Conservation (phyloP, 2,888 invertebrate genomes). For the Epsilonema sp. region DNA sequence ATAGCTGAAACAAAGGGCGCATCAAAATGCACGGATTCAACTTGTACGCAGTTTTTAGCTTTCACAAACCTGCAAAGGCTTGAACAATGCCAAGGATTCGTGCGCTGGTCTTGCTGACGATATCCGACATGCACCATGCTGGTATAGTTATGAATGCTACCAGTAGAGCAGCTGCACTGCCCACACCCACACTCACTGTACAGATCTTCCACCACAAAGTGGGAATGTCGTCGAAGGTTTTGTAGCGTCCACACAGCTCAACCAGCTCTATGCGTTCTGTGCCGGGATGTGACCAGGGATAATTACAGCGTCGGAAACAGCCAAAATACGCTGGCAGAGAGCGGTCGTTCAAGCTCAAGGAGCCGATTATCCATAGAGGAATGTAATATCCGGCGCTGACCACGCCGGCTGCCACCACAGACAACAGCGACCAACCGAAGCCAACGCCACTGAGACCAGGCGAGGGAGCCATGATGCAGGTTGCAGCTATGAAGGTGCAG, state of each 20-base stretch:
- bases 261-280: slow-evolving; percentile 33
- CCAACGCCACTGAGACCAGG: slow-evolving; percentile 39
- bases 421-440: slow-evolving; percentile 43
- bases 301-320: slow-evolving; percentile 48
- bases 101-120: slow-evolving; percentile 41
- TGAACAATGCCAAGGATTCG: slow-evolving; percentile 42
- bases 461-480: no score
- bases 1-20: no score
- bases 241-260: slow-evolving; percentile 46
- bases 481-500: no score
- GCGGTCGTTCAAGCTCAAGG: slow-evolving; percentile 7
- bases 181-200: slow-evolving; percentile 43
- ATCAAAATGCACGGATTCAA: no score
- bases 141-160: slow-evolving; percentile 43
- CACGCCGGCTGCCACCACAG: slow-evolving; percentile 40
- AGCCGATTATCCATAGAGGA: slow-evolving; percentile 44
- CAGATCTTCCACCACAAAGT: slow-evolving; percentile 48
- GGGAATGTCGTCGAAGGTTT: slow-evolving; percentile 47
- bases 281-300: slow-evolving; percentile 38
- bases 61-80: slow-evolving; percentile 33
- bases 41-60: no score
- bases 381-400: slow-evolving; percentile 45
- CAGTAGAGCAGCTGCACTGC: slow-evolving; percentile 41
- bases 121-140: slow-evolving; percentile 41
- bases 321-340: slow-evolving; percentile 42